These are phyloP conservation scores for Cyclopterus lumpus DNA, from an alignment of 2,797 vertebrate genomes.

Conservation along the genomic window DNA sequence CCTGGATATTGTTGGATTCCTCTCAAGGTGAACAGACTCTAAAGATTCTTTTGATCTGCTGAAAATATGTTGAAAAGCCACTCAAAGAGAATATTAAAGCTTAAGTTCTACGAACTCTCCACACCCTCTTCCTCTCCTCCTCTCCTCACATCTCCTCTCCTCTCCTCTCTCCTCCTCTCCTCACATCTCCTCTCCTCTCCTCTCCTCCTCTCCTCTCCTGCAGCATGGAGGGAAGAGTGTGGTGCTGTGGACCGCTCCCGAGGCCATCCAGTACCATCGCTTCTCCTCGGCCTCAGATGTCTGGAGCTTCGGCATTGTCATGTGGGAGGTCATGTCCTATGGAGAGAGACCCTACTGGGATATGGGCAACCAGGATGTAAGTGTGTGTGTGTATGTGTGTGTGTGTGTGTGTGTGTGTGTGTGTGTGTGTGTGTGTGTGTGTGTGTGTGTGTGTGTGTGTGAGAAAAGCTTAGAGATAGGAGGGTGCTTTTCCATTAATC, in stretches of 20 bases:
- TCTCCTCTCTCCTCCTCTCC: background rate
- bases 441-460: too few relatives aligned
- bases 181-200: background rate
- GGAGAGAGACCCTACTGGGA: constrained; percentile 98
- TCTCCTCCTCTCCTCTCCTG: background rate
- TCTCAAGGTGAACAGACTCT: constrained; percentile 41
- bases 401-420: background rate
- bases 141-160: background rate
- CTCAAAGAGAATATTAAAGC: constrained; percentile 59
- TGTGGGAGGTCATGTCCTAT: constrained; percentile 99
- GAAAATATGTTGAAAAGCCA: constrained; percentile 45
- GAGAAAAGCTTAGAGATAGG: constrained; percentile 9
- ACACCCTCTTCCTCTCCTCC: constrained; percentile 2
- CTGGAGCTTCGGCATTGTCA: constrained; percentile 96
- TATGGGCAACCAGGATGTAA: constrained; percentile 97
- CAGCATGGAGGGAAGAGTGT: constrained; percentile 91
- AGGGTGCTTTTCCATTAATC: constrained; percentile 34
- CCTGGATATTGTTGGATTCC: constrained; percentile 32
- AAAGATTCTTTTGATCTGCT: constrained; percentile 51
- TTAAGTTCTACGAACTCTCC: constrained; percentile 28
- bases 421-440: constrained; percentile 61
- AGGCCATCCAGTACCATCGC: constrained; percentile 93
- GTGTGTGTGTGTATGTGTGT: constrained; percentile 60
- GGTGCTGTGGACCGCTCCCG: constrained; percentile 93
- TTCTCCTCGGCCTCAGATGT: constrained; percentile 95